A percentile compares a stretch with the other conserved stretches of the same genome.
Conservation (phyloP, 2,113 vertebrate species). For the Oreochromis tanganicae region DNA sequence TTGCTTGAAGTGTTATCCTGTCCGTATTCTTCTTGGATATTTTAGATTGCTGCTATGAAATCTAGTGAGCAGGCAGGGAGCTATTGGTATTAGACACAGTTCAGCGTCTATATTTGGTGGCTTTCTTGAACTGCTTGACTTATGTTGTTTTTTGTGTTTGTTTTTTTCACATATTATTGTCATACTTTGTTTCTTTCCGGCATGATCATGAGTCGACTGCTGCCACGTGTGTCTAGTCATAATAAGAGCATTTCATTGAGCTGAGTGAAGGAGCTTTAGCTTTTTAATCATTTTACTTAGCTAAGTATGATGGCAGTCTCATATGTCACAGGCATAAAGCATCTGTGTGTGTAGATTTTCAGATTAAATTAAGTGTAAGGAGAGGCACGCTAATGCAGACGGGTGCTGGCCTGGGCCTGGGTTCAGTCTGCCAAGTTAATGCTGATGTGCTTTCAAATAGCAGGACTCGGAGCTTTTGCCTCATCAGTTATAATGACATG, state of each 20-base stretch:
- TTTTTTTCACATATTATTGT: not conserved
- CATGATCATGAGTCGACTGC: not conserved
- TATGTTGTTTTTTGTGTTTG: not conserved
- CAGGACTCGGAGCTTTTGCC: constrained; percentile 48
- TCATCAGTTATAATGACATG: constrained; percentile 63
- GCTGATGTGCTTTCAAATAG: constrained; percentile 61
- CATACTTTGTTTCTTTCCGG: not conserved
- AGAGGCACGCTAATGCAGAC: constrained; percentile 43
- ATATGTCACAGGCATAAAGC: constrained; percentile 41
- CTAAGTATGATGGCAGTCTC: constrained; percentile 17
- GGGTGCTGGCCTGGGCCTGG: constrained; percentile 24
- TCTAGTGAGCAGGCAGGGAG: not conserved
- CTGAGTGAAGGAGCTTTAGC: constrained; percentile 38
- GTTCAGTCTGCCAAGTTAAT: constrained; percentile 49
- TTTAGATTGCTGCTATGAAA: not conserved
- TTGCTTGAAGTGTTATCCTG: not conserved
- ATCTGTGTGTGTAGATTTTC: constrained; percentile 40
- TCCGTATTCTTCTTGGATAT: not conserved
- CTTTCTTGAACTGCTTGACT: not conserved
- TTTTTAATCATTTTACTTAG: constrained; percentile 47
- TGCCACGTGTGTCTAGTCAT: not conserved
- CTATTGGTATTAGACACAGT: not conserved
- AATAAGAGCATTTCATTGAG: not conserved
- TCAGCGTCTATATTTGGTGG: not conserved
- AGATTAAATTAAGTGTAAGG: constrained; percentile 38